These are phyloP conservation scores for Incurvaria masculella DNA, from an alignment of 2,888 invertebrate species.

Conservation along the genomic window DNA sequence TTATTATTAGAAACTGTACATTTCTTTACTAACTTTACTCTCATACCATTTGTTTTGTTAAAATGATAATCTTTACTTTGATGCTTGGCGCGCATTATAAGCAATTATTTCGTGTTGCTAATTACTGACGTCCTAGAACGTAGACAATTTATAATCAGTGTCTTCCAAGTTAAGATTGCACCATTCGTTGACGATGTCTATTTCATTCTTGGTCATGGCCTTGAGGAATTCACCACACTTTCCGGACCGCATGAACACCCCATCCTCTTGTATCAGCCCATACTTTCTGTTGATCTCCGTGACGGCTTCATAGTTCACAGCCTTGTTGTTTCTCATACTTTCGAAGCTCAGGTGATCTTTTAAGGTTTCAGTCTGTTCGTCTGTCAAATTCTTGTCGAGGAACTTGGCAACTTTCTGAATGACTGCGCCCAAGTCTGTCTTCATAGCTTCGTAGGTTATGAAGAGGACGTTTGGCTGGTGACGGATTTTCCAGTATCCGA, in stretches of 20 bases:
- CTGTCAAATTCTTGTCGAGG: slow-evolving; percentile 38
- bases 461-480: background rate
- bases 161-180: slow-evolving; percentile 17
- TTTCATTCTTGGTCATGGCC: slow-evolving; percentile 26
- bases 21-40: no score
- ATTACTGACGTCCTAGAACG: no score
- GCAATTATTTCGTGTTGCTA: no score
- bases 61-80: no score
- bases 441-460: background rate
- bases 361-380: slow-evolving; percentile 39
- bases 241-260: slow-evolving; percentile 45
- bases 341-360: slow-evolving; percentile 57
- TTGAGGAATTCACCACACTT: slow-evolving; percentile 38
- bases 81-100: no score
- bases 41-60: no score
- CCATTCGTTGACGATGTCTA: slow-evolving; percentile 43
- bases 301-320: slow-evolving; percentile 35
- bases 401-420: slow-evolving; percentile 50
- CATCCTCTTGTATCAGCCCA: slow-evolving; percentile 19
- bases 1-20: no score
- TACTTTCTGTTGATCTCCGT: background rate
- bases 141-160: no score
- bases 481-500: background rate
- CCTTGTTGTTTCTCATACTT: slow-evolving; percentile 54
- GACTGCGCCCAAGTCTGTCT: slow-evolving; percentile 41